These are phyloP conservation scores for Gopherus evgoodei DNA, from an alignment of 2,113 vertebrate genomes.

Conservation along the genomic window DNA sequence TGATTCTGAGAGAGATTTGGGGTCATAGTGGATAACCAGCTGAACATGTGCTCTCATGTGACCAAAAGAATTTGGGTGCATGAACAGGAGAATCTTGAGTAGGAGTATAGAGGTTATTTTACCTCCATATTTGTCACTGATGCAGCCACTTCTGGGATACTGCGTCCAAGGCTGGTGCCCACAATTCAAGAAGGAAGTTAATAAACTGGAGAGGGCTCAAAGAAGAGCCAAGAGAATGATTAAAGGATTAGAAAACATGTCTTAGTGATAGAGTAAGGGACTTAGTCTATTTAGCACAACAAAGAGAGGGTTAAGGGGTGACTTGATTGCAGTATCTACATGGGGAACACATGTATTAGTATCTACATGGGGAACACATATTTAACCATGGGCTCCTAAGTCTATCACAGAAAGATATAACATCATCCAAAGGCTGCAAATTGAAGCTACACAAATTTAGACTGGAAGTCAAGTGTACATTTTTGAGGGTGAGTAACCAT, in stretches of 20 bases:
- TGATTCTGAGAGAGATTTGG: neutral
- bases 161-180: neutral
- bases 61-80: neutral
- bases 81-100: neutral
- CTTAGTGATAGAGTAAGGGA: neutral
- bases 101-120: neutral
- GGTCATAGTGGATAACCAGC: neutral
- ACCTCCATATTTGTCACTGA: neutral
- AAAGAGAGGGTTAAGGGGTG: neutral
- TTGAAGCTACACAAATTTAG: too few relatives aligned
- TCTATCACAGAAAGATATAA: too few relatives aligned
- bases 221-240: neutral
- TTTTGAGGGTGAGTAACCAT: too few relatives aligned
- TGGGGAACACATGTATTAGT: neutral
- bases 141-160: neutral
- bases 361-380: neutral
- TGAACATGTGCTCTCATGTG: neutral
- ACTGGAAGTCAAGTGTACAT: too few relatives aligned
- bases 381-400: neutral
- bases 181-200: neutral
- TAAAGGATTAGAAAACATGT: neutral
- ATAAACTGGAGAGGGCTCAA: neutral
- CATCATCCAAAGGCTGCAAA: too few relatives aligned
- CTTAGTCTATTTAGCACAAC: neutral
- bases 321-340: neutral